Conservation (phyloP, 2,113 vertebrate genomes). For the Struthio camelus region DNA sequence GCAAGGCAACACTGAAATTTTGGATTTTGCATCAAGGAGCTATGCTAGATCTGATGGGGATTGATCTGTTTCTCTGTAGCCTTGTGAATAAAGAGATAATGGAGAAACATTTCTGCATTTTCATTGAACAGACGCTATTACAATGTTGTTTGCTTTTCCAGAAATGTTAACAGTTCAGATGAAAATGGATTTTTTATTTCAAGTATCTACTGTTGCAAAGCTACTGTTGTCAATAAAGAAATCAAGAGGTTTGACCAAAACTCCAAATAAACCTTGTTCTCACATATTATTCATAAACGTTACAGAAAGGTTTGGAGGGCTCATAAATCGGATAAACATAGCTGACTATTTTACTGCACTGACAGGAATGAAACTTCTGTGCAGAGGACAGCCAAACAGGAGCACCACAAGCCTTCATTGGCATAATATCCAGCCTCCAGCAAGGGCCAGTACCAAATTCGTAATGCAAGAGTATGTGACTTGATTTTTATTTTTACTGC, state of each 20-base stretch:
- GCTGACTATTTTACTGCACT: not conserved
- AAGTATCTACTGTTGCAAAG: not conserved
- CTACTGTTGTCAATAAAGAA: not conserved
- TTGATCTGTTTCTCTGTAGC: not conserved
- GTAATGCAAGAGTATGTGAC: not conserved
- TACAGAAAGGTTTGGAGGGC: not conserved
- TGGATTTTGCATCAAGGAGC: not conserved
- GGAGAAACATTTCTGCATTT: not conserved
- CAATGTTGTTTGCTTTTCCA: not conserved
- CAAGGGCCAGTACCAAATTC: not conserved
- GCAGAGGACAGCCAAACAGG: not conserved
- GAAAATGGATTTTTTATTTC: not conserved
- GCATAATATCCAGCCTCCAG: not conserved
- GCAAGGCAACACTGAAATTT: not conserved
- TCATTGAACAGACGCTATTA: not conserved
- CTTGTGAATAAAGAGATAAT: conserved; percentile 32
- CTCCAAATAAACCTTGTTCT: not conserved
- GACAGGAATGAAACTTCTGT: not conserved
- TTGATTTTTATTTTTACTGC: not conserved
- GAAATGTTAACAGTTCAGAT: not conserved
- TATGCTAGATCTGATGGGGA: not conserved
- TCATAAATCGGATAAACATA: not conserved
- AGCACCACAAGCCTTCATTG: not conserved
- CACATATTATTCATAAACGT: not conserved
- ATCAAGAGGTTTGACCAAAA: not conserved